Base-by-base conservation (phyloP, 2,888 invertebrate genomes). In the Amphiduros pacificus region DNA sequence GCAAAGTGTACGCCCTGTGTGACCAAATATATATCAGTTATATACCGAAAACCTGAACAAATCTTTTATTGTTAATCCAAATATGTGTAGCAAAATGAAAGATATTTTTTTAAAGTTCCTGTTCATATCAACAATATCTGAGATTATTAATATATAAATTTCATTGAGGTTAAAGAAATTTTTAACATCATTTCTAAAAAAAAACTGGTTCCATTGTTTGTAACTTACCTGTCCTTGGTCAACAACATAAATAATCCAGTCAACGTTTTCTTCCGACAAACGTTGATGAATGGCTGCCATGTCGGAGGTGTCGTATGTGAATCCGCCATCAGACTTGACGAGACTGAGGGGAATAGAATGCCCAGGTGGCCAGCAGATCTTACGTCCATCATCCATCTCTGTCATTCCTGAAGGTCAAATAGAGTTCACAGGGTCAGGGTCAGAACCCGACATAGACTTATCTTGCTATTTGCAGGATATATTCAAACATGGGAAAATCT, bases 231-330 rank as follows among this genome's bases (percentile, higher is more conserved):
- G 99, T 0, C 99, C 99, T 32, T 89, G 88, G 86, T 99, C 99
- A 1, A 93, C 92, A 0, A 99, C 93, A 84, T 96, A 95, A 71
- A 96, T 88, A 44, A 96, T 83, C 89, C 97, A 91, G 64, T 93
- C 90, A 2, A 87, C 91, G 65, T 91, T 90, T 80, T 97, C 95
- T 44, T 81, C 83, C 22, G 71, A 54, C 32, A 84, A 68, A 22
- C 84, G 73, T 58, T 96, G 90, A 74, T 89, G 91, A 22, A 99
- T 87, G 2, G 94, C 89, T 1, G 99, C 94, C 87, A 99, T 86
- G 79, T 99, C 99, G 0, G 98, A 98, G 0, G 99, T 98, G 78
- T 99, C 99, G 80, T 99, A 99, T 0, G 99, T 99, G 76, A 83
- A 89, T 20, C 95, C 95, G 32, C 99, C 99, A 83, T 97, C 99